phyloP scores from a whole-genome alignment of 2,888 invertebrate genomes.

The Incurvaria masculella region DNA sequence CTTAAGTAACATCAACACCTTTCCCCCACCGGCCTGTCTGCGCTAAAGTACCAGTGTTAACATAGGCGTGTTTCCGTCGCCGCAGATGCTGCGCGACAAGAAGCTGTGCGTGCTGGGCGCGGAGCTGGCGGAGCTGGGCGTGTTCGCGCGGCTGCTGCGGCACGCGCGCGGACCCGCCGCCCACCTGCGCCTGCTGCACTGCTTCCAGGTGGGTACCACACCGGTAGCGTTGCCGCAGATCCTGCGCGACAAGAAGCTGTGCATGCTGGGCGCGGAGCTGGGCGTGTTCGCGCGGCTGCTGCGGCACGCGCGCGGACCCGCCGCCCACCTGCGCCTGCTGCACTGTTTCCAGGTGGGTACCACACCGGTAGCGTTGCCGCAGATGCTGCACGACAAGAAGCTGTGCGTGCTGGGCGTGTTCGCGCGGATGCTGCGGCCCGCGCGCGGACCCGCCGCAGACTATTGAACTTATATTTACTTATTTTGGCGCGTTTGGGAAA shows the following conservation, averaged over 20 bases:
- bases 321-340: slow-evolving; percentile 62
- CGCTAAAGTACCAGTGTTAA: too few relatives aligned
- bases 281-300: slow-evolving; percentile 68
- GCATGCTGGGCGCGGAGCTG: slow-evolving; percentile 66
- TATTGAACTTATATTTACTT: too few relatives aligned
- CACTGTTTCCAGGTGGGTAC: slow-evolving; percentile 65
- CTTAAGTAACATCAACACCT: too few relatives aligned
- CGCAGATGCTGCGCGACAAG: slow-evolving; percentile 70
- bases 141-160: slow-evolving; percentile 66
- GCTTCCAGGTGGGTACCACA: slow-evolving; percentile 47
- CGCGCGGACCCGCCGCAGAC: too few relatives aligned
- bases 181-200: slow-evolving; percentile 58
- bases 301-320: slow-evolving; percentile 64
- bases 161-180: slow-evolving; percentile 65
- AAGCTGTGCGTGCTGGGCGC: slow-evolving; percentile 63
- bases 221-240: slow-evolving; percentile 54
- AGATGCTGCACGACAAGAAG: slow-evolving; percentile 70
- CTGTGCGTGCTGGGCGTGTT: slow-evolving; percentile 68
- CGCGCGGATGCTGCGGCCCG: slow-evolving; percentile 65
- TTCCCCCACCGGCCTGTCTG: too few relatives aligned
- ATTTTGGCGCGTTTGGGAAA: too few relatives aligned
- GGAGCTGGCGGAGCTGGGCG: slow-evolving; percentile 67
- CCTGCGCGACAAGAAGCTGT: slow-evolving; percentile 65
- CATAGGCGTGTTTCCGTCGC: too few relatives aligned
- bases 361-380: slow-evolving; percentile 29